These are phyloP conservation scores for Larimichthys crocea DNA, from an alignment of 2,113 vertebrate species.

Conservation along the genomic window DNA sequence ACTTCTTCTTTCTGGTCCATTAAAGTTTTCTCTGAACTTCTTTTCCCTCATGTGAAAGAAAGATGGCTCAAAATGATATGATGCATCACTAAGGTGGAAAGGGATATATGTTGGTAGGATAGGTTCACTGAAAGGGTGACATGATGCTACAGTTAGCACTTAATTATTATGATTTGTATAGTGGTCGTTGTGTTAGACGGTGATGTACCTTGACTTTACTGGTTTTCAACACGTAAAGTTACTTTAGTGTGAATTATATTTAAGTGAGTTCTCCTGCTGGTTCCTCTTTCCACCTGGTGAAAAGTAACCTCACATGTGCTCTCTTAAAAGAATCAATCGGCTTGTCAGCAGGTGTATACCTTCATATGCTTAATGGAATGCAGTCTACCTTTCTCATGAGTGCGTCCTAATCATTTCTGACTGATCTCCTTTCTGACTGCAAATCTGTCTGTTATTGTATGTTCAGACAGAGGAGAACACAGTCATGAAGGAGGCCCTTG, in stretches of 20 bases:
- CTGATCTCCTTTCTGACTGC: conserved; percentile 37
- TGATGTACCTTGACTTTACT: neutral
- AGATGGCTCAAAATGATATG: neutral
- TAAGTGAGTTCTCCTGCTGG: neutral
- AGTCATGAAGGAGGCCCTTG: conserved; percentile 92
- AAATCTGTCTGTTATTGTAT: conserved; percentile 44
- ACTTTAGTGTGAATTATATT: neutral
- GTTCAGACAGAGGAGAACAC: conserved; percentile 94
- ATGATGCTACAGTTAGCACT: neutral
- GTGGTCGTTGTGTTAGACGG: neutral
- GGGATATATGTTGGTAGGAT: neutral
- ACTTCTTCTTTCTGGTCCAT: neutral
- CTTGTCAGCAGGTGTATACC: conserved; percentile 40
- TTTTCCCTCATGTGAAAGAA: conserved; percentile 2
- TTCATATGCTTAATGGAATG: neutral
- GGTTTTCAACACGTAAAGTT: neutral
- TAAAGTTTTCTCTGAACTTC: conserved; percentile 14
- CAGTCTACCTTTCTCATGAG: conserved; percentile 3
- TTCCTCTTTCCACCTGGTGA: conserved; percentile 10
- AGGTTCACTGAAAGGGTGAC: neutral
- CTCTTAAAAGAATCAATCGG: conserved; percentile 19
- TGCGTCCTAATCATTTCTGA: conserved; percentile 38
- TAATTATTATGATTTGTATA: neutral
- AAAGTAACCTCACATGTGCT: conserved; percentile 19
- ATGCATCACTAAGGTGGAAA: conserved; percentile 2